These are phyloP conservation scores for Rhodeus uyekii DNA, from an alignment of 2,797 vertebrate species.

Conservation along the genomic window DNA sequence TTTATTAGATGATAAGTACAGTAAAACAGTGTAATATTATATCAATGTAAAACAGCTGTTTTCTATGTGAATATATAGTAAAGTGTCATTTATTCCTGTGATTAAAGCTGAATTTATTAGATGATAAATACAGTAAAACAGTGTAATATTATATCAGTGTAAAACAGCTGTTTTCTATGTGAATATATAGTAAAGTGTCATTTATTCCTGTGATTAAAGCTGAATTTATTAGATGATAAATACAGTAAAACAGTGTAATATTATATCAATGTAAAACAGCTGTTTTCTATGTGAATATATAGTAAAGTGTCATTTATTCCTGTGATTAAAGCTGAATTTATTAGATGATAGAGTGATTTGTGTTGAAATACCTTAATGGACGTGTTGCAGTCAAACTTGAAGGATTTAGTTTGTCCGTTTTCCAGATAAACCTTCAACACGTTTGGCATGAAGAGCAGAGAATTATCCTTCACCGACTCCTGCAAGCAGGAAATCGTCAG, in stretches of 20 bases:
- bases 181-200: background rate
- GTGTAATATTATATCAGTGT: background rate
- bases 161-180: background rate
- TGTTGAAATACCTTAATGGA: conserved; percentile 91
- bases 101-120: background rate
- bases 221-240: background rate
- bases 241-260: background rate
- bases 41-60: rapidly evolving
- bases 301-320: background rate
- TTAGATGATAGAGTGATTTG: too few relatives aligned
- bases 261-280: background rate
- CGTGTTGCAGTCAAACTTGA: conserved; percentile 96
- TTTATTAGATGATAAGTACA: background rate
- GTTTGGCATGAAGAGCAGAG: conserved; percentile 99
- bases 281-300: background rate
- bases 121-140: background rate
- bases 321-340: background rate
- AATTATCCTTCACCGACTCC: conserved; percentile 85
- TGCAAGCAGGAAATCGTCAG: conserved; percentile 61
- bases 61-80: background rate
- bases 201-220: background rate
- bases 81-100: background rate
- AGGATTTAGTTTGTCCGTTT: conserved; percentile 99
- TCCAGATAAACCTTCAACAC: conserved; percentile 99
- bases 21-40: background rate